Evolutionary conservation across 1,140 invertebrate genomes (phyloP).

Genomic region (Panonychus citri): DNA sequence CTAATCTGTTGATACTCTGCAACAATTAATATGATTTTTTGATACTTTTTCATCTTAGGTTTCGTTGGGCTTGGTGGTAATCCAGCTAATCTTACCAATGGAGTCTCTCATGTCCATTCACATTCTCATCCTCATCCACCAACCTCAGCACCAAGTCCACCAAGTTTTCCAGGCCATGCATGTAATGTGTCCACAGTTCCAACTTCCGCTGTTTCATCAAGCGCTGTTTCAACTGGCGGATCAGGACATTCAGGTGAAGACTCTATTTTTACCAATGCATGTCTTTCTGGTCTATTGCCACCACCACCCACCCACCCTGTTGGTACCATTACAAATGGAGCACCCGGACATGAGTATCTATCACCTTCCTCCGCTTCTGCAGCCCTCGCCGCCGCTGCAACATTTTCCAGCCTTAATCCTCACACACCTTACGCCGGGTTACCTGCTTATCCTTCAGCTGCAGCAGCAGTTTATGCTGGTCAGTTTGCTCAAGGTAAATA

Average conservation of each 20-base stretch:
- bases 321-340: conserved; percentile 1
- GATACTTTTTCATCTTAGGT: background rate
- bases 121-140: background rate
- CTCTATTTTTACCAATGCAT: conserved; percentile 2
- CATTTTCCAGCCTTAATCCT: conserved; percentile 5
- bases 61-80: background rate
- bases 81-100: background rate
- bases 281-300: conserved; percentile 1
- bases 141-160: background rate
- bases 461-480: conserved; percentile 1
- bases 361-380: background rate
- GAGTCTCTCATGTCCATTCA: background rate
- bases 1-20: too few species aligned
- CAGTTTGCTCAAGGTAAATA: conserved; percentile 7
- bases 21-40: too few species aligned
- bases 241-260: background rate
- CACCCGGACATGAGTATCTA: background rate
- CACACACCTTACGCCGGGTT: background rate
- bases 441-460: background rate
- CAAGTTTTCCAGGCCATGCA: background rate
- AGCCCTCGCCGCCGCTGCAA: background rate
- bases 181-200: background rate
- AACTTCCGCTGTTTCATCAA: background rate
- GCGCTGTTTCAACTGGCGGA: too few species aligned
- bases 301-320: background rate